Conservation (phyloP, 1,140 invertebrate genomes). For the Dolichoris vasculosae region DNA sequence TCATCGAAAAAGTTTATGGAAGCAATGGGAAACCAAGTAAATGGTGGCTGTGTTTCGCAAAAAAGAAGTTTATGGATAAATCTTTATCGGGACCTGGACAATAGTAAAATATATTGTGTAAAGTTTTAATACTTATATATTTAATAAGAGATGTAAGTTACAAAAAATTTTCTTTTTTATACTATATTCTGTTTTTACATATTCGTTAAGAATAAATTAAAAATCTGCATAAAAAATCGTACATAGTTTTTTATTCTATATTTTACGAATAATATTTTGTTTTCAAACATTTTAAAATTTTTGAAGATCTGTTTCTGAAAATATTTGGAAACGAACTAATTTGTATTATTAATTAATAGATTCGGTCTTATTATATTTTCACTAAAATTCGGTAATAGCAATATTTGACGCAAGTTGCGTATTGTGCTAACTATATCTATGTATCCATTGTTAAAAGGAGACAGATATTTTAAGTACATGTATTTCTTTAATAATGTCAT, state of each 20-base stretch:
- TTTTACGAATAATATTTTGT: not conserved
- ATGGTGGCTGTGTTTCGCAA: slow-evolving; percentile 99
- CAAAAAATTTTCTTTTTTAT: slow-evolving; percentile 7
- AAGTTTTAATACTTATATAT: slow-evolving; percentile 35
- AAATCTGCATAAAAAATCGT: slow-evolving; percentile 13
- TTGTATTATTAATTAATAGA: not conserved
- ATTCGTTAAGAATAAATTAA: slow-evolving; percentile 34
- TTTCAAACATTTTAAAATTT: not conserved
- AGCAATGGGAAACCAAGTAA: slow-evolving; percentile 97
- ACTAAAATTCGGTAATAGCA: not conserved
- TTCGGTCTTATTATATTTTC: not conserved
- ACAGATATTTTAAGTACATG: not conserved
- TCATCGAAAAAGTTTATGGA: slow-evolving; percentile 87
- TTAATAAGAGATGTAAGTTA: slow-evolving; percentile 42
- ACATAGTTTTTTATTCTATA: not conserved
- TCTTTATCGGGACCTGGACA: slow-evolving; percentile 90
- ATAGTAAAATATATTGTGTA: slow-evolving; percentile 69
- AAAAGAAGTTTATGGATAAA: slow-evolving; percentile 99
- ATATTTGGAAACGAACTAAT: not conserved
- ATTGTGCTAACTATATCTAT: not conserved
- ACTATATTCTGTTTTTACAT: slow-evolving; percentile 36
- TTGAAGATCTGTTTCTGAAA: not conserved
- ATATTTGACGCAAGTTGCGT: not conserved
- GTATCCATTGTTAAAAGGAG: not conserved
- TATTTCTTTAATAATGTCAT: not conserved